Base-by-base conservation (phyloP, 2,888 invertebrate genomes). In the Philhelius pedissequus region DNA sequence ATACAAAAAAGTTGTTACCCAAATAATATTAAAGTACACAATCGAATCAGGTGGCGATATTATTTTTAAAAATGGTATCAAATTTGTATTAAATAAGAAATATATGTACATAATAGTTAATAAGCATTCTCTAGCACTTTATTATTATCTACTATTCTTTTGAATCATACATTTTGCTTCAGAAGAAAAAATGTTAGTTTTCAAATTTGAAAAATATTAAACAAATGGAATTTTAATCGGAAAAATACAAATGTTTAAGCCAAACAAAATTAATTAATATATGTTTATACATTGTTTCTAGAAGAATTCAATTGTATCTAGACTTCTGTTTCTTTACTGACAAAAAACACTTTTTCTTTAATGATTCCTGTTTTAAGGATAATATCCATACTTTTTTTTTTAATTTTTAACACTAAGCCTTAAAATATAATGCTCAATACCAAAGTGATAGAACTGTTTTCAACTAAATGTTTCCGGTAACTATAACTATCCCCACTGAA, bases 401-500 rank as follows among this genome's bases (percentile, higher is more conserved):
- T 20, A 45, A 4, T 20, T 20, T 22, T 20, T 48, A 48, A 13
- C 45, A 48, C 45, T 40, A 40, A 40, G 7, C 1, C 6, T 7
- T 40, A 35, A 13, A 35, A 35, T 1, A 35, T 35, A 4, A 13
- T 3, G 3, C 5, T 22, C 11, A 11, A 20, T 11, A 20, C 13
- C 2, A 20, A 11, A 11, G 4, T 45, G 4, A 20, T 20, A 18
- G 11, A 45, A 45, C 11, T 48, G 6, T 38, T 40, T 60, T 22
- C 38, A 22, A 40, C 3, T 27, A 22, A 60, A 25, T 18, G 3
- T 30, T 62, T 48, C 20, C 48, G 32, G 48, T 22, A 30, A 48
- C 50, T 68, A 38, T 30, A 60, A 70, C 70, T 77, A 48, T 56
- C 54, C 8, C 56, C 56, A 64, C 54, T 50, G 64, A 56, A 71